Percentiles rank a stretch among this genome's conserved stretches.
Evolutionary conservation across 2,113 vertebrate species (phyloP).

Genomic region (Dermatemys mawii): DNA sequence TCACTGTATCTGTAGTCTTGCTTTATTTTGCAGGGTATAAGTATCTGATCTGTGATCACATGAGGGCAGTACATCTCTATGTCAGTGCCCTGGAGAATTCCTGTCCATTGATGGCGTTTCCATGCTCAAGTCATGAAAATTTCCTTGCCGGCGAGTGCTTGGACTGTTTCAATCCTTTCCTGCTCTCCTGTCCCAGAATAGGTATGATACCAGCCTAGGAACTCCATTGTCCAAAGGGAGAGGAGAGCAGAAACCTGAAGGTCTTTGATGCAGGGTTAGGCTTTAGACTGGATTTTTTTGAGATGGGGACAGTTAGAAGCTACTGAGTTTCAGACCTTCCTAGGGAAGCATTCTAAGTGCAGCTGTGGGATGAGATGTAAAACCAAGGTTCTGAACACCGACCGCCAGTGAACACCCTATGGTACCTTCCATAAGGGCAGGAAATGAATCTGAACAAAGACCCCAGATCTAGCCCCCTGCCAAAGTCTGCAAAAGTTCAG

Average conservation of each 20-base stretch:
- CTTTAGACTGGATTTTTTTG: neutral
- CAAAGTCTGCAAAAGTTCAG: neutral
- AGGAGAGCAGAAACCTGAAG: neutral
- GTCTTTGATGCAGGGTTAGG: neutral
- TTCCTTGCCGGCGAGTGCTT: conserved; percentile 87
- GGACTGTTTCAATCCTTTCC: conserved; percentile 80
- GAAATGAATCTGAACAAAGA: neutral
- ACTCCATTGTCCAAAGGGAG: neutral
- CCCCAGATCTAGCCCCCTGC: neutral
- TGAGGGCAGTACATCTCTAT: conserved; percentile 93
- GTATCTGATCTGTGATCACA: conserved; percentile 95
- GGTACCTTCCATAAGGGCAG: neutral
- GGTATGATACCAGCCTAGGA: conserved; percentile 75
- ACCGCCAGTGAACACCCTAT: neutral
- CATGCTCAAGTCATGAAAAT: conserved; percentile 85
- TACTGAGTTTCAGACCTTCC: neutral
- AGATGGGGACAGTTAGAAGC: neutral
- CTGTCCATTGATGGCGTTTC: conserved; percentile 85
- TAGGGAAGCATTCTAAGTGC: neutral
- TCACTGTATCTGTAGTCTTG: neutral
- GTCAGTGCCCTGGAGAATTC: conserved; percentile 85
- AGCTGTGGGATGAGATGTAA: neutral
- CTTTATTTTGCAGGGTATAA: conserved; percentile 84
- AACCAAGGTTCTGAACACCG: neutral
- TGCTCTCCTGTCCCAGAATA: conserved; percentile 86